These are phyloP conservation scores for Pomacea canaliculata DNA, from an alignment of 2,888 invertebrate genomes.

Conservation along the genomic window DNA sequence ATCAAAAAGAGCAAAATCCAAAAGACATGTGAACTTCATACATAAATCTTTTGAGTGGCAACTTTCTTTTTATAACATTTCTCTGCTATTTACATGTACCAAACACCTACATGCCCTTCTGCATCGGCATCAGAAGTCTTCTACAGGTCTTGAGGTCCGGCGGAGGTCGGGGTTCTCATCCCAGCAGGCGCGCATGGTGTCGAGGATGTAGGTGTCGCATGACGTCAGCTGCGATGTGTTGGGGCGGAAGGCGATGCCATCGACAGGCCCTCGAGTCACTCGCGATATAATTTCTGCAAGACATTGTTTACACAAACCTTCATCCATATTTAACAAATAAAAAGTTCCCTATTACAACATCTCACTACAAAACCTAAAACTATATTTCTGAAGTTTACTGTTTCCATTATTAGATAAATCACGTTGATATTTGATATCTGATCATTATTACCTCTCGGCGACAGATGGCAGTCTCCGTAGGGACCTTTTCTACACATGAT, in stretches of 20 bases:
- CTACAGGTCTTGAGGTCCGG: conserved; percentile 69
- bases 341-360: no score
- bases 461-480: conserved; percentile 75
- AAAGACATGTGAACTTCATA: no score
- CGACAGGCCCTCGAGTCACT: conserved; percentile 48
- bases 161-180: conserved; percentile 65
- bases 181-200: conserved; percentile 69
- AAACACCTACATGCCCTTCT: conserved; percentile 85
- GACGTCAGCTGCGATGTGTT: conserved; percentile 41
- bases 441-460: conserved; percentile 81
- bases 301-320: neutral
- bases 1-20: no score
- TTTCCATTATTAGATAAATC: no score
- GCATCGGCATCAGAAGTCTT: conserved; percentile 64
- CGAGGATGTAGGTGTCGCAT: conserved; percentile 60
- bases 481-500: conserved; percentile 66
- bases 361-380: no score
- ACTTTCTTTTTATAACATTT: no score
- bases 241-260: conserved; percentile 54
- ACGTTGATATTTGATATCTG: no score
- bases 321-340: no score
- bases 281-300: conserved; percentile 63
- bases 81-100: no score
- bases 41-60: no score
- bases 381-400: no score